Evolutionary conservation across 2,797 vertebrate species (phyloP).

Genomic region (Falco cherrug): DNA sequence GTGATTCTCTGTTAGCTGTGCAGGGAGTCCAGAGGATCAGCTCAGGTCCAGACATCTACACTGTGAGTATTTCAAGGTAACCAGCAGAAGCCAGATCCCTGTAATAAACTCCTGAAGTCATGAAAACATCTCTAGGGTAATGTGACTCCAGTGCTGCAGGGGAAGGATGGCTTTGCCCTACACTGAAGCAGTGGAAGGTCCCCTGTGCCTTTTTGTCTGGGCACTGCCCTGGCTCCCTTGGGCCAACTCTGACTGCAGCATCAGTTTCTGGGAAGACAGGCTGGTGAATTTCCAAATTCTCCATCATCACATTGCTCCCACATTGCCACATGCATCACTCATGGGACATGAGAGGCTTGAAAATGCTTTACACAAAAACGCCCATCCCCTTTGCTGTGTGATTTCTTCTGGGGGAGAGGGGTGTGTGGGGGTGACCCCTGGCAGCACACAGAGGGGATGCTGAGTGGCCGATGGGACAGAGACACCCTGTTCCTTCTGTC

Average conservation of each 20-base stretch:
- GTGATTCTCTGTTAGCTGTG: not conserved
- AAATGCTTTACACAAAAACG: not conserved
- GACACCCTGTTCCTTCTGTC: not conserved
- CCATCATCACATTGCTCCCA: not conserved
- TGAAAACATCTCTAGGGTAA: not conserved
- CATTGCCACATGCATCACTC: not conserved
- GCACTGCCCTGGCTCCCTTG: not conserved
- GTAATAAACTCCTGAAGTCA: not conserved
- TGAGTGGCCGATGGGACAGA: rapidly evolving
- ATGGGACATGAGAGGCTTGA: not conserved
- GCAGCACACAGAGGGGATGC: not conserved
- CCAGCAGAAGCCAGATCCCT: not conserved
- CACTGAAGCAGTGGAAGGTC: not conserved
- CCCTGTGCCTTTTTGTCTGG: not conserved
- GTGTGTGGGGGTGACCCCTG: rapidly evolving
- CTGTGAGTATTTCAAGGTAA: not conserved
- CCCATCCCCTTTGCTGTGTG: not conserved
- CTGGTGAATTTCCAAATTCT: not conserved
- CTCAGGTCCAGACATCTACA: not conserved
- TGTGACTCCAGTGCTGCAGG: not conserved
- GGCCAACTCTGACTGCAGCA: not conserved
- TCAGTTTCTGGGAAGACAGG: not conserved
- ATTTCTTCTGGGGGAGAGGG: not conserved
- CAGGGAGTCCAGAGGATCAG: not conserved
- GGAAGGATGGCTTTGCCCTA: not conserved